A percentile compares a stretch with the other conserved stretches of the same genome.
Evolutionary conservation across 2,113 vertebrate species (phyloP).

Genomic region (Corydoras sp.): DNA sequence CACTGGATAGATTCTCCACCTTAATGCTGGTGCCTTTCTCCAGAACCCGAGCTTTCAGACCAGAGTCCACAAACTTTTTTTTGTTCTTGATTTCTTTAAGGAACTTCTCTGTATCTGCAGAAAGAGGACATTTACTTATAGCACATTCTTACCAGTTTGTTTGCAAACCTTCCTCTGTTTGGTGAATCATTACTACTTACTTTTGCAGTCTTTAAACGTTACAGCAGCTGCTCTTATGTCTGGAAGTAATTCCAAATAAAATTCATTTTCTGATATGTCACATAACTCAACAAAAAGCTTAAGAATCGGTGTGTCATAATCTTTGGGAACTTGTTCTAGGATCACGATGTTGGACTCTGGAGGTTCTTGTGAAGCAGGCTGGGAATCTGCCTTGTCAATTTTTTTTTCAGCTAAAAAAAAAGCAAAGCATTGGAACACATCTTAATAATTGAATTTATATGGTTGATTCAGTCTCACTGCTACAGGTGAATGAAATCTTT

Average conservation of each 20-base stretch:
- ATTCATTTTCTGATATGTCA: slow-evolving; percentile 52
- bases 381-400: not conserved
- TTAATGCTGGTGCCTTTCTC: slow-evolving; percentile 64
- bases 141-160: not conserved
- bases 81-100: slow-evolving; percentile 45
- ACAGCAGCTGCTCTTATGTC: slow-evolving; percentile 65
- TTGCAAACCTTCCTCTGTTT: not conserved
- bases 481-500: no score
- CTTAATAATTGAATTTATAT: no score
- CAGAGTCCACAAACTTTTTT: slow-evolving; percentile 45
- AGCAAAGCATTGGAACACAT: no score
- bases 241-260: slow-evolving; percentile 70
- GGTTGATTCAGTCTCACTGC: no score
- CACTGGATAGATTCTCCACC: slow-evolving; percentile 70
- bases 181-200: slow-evolving; percentile 54
- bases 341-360: slow-evolving; percentile 41
- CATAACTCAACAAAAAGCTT: slow-evolving; percentile 71
- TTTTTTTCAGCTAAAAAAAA: no score
- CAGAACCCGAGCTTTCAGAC: slow-evolving; percentile 59
- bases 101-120: slow-evolving; percentile 64
- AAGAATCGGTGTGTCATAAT: slow-evolving; percentile 47
- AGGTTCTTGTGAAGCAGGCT: not conserved
- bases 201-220: slow-evolving; percentile 60
- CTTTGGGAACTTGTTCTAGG: slow-evolving; percentile 64
- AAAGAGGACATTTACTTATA: not conserved